Evolutionary conservation across 2,888 invertebrate genomes (phyloP).

Genomic region (Orchesellides sinensis): DNA sequence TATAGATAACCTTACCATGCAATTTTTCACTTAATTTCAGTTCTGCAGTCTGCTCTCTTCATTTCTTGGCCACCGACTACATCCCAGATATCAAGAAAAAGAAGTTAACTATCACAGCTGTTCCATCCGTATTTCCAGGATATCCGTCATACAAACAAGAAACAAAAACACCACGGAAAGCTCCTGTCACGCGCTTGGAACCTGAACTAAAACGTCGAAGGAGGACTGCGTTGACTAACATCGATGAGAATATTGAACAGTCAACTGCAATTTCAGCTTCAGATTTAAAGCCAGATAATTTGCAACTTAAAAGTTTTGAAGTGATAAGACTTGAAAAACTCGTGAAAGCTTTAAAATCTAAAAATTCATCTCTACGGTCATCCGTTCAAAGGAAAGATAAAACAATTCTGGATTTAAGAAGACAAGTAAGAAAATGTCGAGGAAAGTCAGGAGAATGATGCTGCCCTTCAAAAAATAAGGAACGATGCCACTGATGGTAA

Average conservation of each 20-base stretch:
- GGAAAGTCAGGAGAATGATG: not conserved
- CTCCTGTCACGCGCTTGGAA: not conserved
- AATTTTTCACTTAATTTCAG: not conserved
- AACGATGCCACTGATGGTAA: not conserved
- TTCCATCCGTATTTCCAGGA: constrained; percentile 25
- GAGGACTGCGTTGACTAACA: not conserved
- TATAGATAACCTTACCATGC: not conserved
- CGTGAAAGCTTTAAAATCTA: not conserved
- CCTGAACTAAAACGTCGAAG: not conserved
- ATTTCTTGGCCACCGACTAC: constrained; percentile 14
- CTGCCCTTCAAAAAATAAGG: not conserved
- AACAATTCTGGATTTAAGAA: not conserved
- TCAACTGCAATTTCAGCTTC: no score
- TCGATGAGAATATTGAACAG: no score
- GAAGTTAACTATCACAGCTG: not conserved
- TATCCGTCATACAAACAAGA: constrained; percentile 14
- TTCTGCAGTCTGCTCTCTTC: constrained; percentile 21
- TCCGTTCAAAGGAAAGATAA: not conserved
- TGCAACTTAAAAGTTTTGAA: not conserved
- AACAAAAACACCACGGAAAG: not conserved
- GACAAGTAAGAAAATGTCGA: not conserved
- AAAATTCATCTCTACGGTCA: not conserved
- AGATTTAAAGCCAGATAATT: not conserved
- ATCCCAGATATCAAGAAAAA: not conserved
- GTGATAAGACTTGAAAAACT: not conserved